Percentiles rank a stretch among this genome's conserved stretches.
Evolutionary conservation across 2,113 vertebrate genomes (phyloP).

Genomic region (Spea bombifrons): DNA sequence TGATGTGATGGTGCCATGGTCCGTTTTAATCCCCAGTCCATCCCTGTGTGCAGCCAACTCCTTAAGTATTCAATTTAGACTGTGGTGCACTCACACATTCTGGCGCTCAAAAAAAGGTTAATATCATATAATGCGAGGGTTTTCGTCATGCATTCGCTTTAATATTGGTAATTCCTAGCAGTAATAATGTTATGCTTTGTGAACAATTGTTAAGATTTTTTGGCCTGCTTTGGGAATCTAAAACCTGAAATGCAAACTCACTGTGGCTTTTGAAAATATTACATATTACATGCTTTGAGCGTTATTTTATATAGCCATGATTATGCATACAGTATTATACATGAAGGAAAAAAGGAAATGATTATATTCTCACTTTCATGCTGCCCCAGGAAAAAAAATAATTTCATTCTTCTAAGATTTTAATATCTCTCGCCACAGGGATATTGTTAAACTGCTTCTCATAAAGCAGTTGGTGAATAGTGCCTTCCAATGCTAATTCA

Average conservation of each 20-base stretch:
- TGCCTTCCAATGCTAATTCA: slow-evolving; percentile 1
- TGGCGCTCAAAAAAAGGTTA: too few relatives aligned
- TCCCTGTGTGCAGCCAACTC: too few relatives aligned
- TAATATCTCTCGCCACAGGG: slow-evolving; percentile 36
- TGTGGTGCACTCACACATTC: too few relatives aligned
- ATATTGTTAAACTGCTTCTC: background rate
- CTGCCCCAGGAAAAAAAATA: slow-evolving; percentile 25
- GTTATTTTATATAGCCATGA: slow-evolving; percentile 7
- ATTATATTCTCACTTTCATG: slow-evolving; percentile 16
- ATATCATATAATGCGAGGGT: background rate
- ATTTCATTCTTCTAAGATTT: slow-evolving; percentile 34
- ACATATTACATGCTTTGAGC: background rate
- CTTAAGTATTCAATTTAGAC: too few relatives aligned
- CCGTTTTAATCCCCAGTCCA: too few relatives aligned
- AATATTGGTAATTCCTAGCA: background rate
- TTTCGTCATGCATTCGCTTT: background rate
- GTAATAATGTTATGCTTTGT: background rate
- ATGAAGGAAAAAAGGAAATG: slow-evolving; percentile 11
- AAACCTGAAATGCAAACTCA: background rate
- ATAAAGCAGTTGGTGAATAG: slow-evolving; percentile 6
- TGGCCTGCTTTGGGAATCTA: background rate
- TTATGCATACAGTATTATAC: slow-evolving; percentile 19
- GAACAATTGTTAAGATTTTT: background rate
- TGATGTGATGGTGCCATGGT: too few relatives aligned
- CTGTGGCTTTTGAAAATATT: background rate